Conservation (phyloP, 1,140 invertebrate genomes). For the Drosophila sechellia region DNA sequence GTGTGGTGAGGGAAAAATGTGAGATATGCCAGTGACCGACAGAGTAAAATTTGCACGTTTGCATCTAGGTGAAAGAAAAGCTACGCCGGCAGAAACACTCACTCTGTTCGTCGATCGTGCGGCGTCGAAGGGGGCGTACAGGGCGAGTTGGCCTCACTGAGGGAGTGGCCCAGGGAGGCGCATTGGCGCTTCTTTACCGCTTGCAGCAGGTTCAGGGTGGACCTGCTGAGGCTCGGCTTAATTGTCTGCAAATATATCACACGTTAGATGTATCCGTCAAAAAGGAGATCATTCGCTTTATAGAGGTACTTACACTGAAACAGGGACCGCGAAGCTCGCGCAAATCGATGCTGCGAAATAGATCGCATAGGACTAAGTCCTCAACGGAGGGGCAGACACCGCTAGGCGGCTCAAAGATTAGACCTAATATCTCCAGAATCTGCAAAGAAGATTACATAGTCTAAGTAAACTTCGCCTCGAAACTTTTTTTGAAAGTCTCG, state of each 20-base stretch:
- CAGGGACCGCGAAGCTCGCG: conserved; percentile 91
- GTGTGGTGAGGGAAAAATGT: conserved; percentile 13
- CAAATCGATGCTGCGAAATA: conserved; percentile 94
- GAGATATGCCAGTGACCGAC: conserved; percentile 34
- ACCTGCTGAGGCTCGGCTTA: conserved; percentile 83
- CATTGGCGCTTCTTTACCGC: conserved; percentile 83
- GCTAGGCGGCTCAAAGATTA: conserved; percentile 91
- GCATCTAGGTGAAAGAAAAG: conserved; percentile 36
- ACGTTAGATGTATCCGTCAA: not conserved
- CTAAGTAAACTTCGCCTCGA: not conserved
- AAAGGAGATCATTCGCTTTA: too few species aligned
- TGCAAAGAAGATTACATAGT: conserved; percentile 67
- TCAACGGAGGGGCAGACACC: conserved; percentile 89
- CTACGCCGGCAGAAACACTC: conserved; percentile 41
- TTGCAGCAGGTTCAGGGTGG: conserved; percentile 80
- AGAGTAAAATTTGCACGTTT: conserved; percentile 22
- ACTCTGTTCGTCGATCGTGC: conserved; percentile 81
- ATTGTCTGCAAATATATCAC: conserved; percentile 66
- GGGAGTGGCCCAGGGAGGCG: conserved; percentile 79
- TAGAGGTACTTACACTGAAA: conserved; percentile 85
- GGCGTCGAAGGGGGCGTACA: conserved; percentile 84
- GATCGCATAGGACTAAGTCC: conserved; percentile 91
- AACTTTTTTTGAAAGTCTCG: too few species aligned
- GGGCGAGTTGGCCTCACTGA: conserved; percentile 83
- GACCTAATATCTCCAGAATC: conserved; percentile 91